phyloP scores from a whole-genome alignment of 2,797 vertebrate species.

The Coilia nasus region DNA sequence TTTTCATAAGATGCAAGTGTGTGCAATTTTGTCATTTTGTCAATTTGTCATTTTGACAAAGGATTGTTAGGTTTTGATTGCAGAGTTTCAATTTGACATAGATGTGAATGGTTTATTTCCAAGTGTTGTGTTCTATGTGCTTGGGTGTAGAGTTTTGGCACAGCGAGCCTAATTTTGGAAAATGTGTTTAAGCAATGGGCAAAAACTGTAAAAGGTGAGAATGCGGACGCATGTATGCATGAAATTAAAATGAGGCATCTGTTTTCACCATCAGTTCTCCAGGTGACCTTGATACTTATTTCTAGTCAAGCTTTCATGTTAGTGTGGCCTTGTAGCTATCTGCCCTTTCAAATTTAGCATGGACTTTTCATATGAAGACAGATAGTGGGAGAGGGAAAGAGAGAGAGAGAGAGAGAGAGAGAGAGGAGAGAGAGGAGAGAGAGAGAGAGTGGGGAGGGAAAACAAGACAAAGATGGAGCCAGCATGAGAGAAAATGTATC shows the following conservation, averaged over 20 bases:
- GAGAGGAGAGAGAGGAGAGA: not conserved
- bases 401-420: constrained; percentile 10
- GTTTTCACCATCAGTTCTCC: not conserved
- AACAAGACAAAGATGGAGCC: not conserved
- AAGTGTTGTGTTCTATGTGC: too few relatives aligned
- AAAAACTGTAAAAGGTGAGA: constrained; percentile 9
- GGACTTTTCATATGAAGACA: not conserved
- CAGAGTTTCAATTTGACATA: too few relatives aligned
- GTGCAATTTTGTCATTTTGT: too few relatives aligned
- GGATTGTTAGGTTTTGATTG: too few relatives aligned
- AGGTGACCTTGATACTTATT: not conserved
- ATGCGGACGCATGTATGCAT: not conserved
- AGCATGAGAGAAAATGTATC: not conserved
- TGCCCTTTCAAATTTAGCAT: not conserved
- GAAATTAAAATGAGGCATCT: constrained; percentile 6
- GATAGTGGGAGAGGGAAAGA: not conserved
- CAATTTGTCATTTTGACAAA: too few relatives aligned
- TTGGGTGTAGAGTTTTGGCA: too few relatives aligned
- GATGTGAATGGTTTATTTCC: too few relatives aligned
- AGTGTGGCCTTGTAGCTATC: constrained; percentile 2
- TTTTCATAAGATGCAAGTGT: too few relatives aligned
- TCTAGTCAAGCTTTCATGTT: not conserved
- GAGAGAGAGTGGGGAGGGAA: not conserved
- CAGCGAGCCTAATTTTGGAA: too few relatives aligned
- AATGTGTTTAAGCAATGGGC: too few relatives aligned